phyloP scores from a whole-genome alignment of 35 echinoderm and acorn worm genomes.

The Ophioderma brevispina region DNA sequence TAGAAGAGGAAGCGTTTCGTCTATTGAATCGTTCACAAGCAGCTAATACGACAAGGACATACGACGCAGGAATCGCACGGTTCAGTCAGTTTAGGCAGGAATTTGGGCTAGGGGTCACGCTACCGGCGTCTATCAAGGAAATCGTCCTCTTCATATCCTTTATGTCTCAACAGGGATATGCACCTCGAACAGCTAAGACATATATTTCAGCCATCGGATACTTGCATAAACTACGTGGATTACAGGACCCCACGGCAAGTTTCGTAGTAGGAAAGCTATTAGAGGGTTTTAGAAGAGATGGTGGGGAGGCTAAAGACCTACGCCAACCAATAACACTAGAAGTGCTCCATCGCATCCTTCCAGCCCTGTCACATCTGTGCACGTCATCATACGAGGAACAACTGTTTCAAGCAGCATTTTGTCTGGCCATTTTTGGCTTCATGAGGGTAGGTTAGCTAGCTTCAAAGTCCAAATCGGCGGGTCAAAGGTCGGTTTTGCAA shows the following conservation, averaged over 20 bases:
- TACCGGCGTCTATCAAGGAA: background rate
- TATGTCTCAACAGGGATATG: background rate
- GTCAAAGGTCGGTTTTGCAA: background rate
- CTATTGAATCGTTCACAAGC: background rate
- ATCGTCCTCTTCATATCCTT: background rate
- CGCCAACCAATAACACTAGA: constrained; percentile 3
- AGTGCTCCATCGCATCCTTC: background rate
- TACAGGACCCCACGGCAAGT: background rate
- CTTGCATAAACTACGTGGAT: background rate
- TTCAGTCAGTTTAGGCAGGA: background rate
- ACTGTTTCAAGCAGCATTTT: background rate
- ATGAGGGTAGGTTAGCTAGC: background rate
- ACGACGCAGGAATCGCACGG: background rate
- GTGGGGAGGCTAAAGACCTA: background rate
- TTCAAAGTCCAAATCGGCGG: background rate
- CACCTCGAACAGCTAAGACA: background rate
- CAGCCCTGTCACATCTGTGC: background rate
- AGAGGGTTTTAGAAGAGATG: background rate
- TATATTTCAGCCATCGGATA: background rate
- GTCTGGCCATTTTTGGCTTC: background rate
- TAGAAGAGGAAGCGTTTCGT: background rate
- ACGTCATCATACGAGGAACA: background rate
- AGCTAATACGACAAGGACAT: background rate
- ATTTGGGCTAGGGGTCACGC: background rate
- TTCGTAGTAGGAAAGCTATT: background rate